Conservation (phyloP, 1,140 invertebrate species). For the Penaeus chinensis region DNA sequence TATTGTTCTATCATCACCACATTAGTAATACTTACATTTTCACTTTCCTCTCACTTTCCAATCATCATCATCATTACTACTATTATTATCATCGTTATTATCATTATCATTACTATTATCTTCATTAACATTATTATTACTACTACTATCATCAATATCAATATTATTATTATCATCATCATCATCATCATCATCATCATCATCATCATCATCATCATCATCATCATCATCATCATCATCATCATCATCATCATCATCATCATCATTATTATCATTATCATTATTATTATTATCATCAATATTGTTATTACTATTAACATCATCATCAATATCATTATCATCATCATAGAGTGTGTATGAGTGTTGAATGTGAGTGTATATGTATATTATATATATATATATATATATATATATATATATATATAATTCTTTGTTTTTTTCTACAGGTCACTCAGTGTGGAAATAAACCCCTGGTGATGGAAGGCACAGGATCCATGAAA, state of each 20-base stretch:
- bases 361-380: no score
- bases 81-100: no score
- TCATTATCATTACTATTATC: no score
- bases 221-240: slow-evolving; percentile 7
- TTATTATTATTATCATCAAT: background rate
- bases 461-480: slow-evolving; percentile 23
- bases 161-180: no score
- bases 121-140: no score
- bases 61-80: no score
- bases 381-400: no score
- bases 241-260: background rate
- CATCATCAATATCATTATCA: no score
- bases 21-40: background rate
- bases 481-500: slow-evolving; percentile 44
- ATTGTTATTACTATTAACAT: no score
- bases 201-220: slow-evolving; percentile 15
- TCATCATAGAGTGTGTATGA: no score
- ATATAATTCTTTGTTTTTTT: background rate
- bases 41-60: background rate
- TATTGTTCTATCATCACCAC: background rate
- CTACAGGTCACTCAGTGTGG: slow-evolving; percentile 33
- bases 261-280: background rate
- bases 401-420: no score
- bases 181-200: background rate
- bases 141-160: no score